Evolutionary conservation across 2,888 invertebrate genomes (phyloP), one percentile per base, ranked within the genome.

Genomic region (Mythimna vitellina): DNA sequence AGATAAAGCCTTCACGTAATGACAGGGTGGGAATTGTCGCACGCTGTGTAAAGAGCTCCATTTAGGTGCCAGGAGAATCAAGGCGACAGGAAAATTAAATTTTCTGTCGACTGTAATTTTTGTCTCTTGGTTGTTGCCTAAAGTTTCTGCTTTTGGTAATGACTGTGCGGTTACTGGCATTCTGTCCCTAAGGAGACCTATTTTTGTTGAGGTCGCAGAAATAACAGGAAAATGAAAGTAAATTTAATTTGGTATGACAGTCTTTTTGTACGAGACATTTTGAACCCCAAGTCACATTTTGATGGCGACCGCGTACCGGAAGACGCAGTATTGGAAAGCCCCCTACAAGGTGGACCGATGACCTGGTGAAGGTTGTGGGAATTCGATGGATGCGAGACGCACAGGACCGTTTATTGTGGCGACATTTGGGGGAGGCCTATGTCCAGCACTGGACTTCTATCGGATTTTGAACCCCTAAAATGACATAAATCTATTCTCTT

Each of bases 1-100:
- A 84, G 82, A 84, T 85, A 82, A 76, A 86, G 75, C 78, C 78
- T 71, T 80, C 70, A 38, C 63, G 56, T 82, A 75, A 85, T 81
- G 67, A 85, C 51, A 32, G 66, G 86, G 63, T 77, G 78, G 84
- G 75, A 77, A 78, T 49, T 63, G 62, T 51, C 61, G 61, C 79
- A 77, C 64, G 53, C 62, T 73, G 73, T 69, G 58, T 70, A 65
- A 76, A 78, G 71, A 66, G 42, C 29, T 20, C 32, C 62, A 25
- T 71, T 77, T 67, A 29, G 10, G 14, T 49, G 64, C 68, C 51
- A 58, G 20, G 51, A 58, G 49, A 74, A 73, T 49, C 9, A 64
- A 46, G n/a, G n/a, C 29, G 46, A 54, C 22, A 54, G 58, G 63
- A n/a, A 73, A 62, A 67, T 65, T 7, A 56, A 60, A 65, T 63